Base-by-base conservation (phyloP, 2,113 vertebrate species). In the Cranoglanis bouderius region DNA sequence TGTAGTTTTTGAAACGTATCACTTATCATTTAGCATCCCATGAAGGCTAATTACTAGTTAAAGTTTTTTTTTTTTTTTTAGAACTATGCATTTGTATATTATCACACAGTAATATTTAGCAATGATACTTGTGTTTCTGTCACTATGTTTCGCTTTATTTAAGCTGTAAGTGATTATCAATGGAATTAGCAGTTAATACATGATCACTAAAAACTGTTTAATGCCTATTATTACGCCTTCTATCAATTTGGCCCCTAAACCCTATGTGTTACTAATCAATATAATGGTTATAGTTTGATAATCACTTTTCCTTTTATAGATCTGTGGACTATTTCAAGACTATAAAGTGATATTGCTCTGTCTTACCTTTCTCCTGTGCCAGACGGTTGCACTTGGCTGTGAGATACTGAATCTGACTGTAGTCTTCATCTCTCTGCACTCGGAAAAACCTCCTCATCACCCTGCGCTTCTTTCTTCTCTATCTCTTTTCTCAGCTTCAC, bases 381-480 rank as follows among this genome's bases (percentile, higher is more conserved):
- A 96, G 90, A 0, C 94, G 94, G 87, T 86, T 93, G 87, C 95
- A 95, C 92, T 96, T 95, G 88, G 94, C 94, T 0, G 94, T 96
- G 87, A 96, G 94, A 89, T 94, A 95, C 90, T 95, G 95, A 91
- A 95, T 95, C 93, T 95, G 95, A 86, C 94, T 92, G 90, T 80
- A 94, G 92, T 95, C 94, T 18, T 95, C 94, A 38, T 95, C 93
- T 90, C 93, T 89, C 51, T 94, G 90, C 0, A 85, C 88, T 86
- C 89, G 85, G 90, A 96, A 95, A 92, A 95, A 95, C 92, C 92
- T 94, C 92, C 92, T 95, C 95, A 96, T 96, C 91, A 87, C 93
- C 87, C 24, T 55, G 63, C 10, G 3, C 80, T 84, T 32, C 49
- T 82, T 43, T 63, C 51, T 53, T 43, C 43, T 65, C 19, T 75